A percentile compares a stretch with the other conserved stretches of the same genome.
These are phyloP conservation scores for Chiroxiphia lanceolata DNA, from an alignment of 2,797 vertebrate species.

Conservation along the genomic window DNA sequence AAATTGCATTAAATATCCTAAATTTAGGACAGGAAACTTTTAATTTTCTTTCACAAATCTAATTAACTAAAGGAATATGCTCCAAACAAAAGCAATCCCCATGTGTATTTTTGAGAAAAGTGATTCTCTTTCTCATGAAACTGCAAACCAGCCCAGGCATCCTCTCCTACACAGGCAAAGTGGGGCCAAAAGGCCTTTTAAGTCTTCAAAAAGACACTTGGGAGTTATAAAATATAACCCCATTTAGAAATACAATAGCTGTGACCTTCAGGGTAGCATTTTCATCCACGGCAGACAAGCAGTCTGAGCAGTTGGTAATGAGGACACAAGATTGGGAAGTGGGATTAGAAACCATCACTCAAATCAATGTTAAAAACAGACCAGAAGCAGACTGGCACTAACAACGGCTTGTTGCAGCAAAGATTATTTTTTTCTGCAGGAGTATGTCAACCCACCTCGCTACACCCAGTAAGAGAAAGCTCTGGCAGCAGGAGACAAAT, in stretches of 20 bases:
- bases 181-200: neutral
- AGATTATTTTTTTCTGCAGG: neutral
- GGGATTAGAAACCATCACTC: neutral
- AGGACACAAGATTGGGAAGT: neutral
- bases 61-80: constrained; percentile 39
- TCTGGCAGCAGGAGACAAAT: neutral
- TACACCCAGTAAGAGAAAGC: neutral
- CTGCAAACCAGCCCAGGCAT: neutral
- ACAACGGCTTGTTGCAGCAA: neutral
- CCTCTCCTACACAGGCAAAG: neutral
- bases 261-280: neutral
- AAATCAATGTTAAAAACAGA: neutral
- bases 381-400: neutral
- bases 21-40: constrained; percentile 35
- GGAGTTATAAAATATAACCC: neutral
- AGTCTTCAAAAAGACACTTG: neutral
- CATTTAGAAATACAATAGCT: neutral
- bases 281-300: neutral
- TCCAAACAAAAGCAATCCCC: constrained; percentile 8
- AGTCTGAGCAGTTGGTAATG: neutral
- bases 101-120: neutral
- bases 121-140: neutral
- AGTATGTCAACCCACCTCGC: neutral
- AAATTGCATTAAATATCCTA: neutral
- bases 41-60: constrained; percentile 29